Conservation (phyloP, 1,140 invertebrate species). For the Platyura marginata region DNA sequence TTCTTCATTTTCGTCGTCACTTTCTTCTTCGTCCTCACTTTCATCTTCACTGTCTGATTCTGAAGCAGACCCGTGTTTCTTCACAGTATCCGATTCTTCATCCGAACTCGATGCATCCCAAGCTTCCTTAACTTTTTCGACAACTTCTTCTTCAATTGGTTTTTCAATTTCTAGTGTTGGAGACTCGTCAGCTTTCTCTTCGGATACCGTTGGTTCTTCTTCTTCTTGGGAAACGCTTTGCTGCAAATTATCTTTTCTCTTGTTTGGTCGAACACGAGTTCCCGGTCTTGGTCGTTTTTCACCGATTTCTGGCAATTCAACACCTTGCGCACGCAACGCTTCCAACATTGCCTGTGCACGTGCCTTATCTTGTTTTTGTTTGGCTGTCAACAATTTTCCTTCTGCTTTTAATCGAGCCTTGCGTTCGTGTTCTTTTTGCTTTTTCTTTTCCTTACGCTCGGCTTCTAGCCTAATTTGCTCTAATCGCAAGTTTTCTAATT, state of each 20-base stretch:
- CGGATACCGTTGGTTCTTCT: slow-evolving; percentile 27
- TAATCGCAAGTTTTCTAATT: slow-evolving; percentile 47
- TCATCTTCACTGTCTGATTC: slow-evolving; percentile 15
- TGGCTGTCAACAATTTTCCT: slow-evolving; percentile 81
- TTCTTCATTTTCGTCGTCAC: slow-evolving; percentile 30
- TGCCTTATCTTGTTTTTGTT: slow-evolving; percentile 78
- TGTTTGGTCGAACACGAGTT: slow-evolving; percentile 55
- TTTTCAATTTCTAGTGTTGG: slow-evolving; percentile 35
- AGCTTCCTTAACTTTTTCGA: background rate
- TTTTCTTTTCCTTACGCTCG: slow-evolving; percentile 78
- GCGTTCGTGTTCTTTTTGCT: slow-evolving; percentile 87
- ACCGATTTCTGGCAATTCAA: slow-evolving; percentile 36
- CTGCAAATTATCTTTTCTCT: slow-evolving; percentile 29
- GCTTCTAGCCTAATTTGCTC: slow-evolving; percentile 64
- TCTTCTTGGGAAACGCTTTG: slow-evolving; percentile 32
- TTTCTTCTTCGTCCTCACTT: slow-evolving; percentile 26
- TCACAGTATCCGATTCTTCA: slow-evolving; percentile 7
- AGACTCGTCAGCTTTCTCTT: slow-evolving; percentile 25
- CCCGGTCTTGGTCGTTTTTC: slow-evolving; percentile 52
- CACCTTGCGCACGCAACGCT: slow-evolving; percentile 66
- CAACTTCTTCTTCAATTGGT: slow-evolving; percentile 30
- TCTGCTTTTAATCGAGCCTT: slow-evolving; percentile 86
- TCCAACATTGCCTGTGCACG: slow-evolving; percentile 76
- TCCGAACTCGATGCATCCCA: slow-evolving; percentile 7
- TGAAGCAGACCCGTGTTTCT: background rate